Conservation (phyloP, 2,797 vertebrate species). For the Sorex maritimensis region DNA sequence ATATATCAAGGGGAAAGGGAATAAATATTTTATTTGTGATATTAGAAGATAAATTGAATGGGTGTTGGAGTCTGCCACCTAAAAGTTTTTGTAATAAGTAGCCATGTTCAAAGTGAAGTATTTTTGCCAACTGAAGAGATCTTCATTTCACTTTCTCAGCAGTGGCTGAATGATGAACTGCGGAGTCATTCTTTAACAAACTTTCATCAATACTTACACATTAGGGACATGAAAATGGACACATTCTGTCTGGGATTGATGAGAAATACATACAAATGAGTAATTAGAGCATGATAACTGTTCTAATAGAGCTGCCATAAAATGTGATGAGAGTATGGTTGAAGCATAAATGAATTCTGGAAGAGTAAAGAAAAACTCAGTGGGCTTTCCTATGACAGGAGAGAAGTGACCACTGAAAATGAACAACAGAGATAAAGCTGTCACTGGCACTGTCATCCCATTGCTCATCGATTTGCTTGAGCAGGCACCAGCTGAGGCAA, state of each 20-base stretch:
- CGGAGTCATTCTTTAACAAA: conserved; percentile 10
- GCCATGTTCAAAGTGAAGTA: not conserved
- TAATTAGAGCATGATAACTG: not conserved
- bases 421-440: not conserved
- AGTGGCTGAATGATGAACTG: conserved; percentile 25
- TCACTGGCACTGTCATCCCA: too few relatives aligned
- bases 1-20: not conserved
- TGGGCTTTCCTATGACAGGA: not conserved
- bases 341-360: not conserved
- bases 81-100: conserved; percentile 57
- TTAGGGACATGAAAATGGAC: not conserved
- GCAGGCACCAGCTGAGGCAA: not conserved
- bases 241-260: not conserved
- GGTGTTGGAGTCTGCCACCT: conserved; percentile 17
- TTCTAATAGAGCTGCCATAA: not conserved
- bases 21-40: conserved; percentile 11
- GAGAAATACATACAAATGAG: conserved; percentile 26
- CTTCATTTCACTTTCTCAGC: not conserved
- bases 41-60: conserved; percentile 64
- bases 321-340: not conserved
- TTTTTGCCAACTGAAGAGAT: not conserved
- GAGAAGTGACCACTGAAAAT: not conserved
- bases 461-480: too few relatives aligned
- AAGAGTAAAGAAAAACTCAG: not conserved
- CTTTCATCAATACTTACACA: not conserved